Evolutionary conservation across 2,113 vertebrate genomes (phyloP).

Genomic region (Rhabdomys dilectus): DNA sequence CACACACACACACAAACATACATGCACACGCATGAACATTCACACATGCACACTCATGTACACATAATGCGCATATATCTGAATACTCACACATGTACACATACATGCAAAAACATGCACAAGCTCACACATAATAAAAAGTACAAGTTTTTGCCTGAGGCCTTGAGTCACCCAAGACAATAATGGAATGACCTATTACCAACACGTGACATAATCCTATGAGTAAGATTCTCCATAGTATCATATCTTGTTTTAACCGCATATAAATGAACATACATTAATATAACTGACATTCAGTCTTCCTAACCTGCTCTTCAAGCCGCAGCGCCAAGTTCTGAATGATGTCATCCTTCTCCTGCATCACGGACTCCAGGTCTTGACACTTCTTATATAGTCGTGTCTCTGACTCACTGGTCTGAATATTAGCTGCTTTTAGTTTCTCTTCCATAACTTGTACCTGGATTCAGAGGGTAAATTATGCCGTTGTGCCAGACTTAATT

Average conservation of each 20-base stretch:
- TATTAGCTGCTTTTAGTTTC: conserved; percentile 93
- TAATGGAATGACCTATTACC: background rate
- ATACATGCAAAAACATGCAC: background rate
- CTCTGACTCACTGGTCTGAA: conserved; percentile 94
- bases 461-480: conserved; percentile 76
- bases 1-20: too few relatives aligned
- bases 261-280: background rate
- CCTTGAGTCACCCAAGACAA: background rate
- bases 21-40: background rate
- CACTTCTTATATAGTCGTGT: conserved; percentile 92
- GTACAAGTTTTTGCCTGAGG: background rate
- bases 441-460: conserved; percentile 99
- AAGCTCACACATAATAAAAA: background rate
- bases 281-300: conserved; percentile 14
- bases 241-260: background rate
- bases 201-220: background rate
- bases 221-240: background rate
- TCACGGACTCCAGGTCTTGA: conserved; percentile 92
- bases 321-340: conserved; percentile 94
- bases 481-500: conserved; percentile 33
- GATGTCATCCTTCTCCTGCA: conserved; percentile 94
- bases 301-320: conserved; percentile 96
- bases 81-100: background rate
- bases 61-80: background rate
- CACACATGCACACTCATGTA: too few relatives aligned